These are phyloP conservation scores for Platypus cylindrus DNA, from an alignment of 2,888 invertebrate genomes.

Conservation along the genomic window DNA sequence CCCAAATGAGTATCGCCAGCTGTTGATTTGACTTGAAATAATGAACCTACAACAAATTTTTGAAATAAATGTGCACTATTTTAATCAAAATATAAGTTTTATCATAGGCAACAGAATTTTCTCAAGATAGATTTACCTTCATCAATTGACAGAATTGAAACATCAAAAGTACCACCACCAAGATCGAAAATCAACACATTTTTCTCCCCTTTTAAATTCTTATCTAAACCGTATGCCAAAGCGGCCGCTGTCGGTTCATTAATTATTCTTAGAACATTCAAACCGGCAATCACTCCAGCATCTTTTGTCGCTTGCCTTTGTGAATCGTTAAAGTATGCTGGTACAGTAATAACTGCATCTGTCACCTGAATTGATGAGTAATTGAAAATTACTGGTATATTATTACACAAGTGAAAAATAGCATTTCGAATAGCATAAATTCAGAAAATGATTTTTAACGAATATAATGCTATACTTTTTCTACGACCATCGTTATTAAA, in stretches of 20 bases:
- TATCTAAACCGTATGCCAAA: slow-evolving; percentile 71
- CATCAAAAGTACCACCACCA: slow-evolving; percentile 87
- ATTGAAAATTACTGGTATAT: slow-evolving; percentile 17
- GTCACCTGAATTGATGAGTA: slow-evolving; percentile 35
- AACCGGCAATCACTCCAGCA: slow-evolving; percentile 70
- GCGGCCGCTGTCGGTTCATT: slow-evolving; percentile 87
- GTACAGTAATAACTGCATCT: slow-evolving; percentile 73
- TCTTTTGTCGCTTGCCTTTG: slow-evolving; percentile 82
- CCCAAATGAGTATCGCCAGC: slow-evolving; percentile 72
- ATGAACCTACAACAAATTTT: slow-evolving; percentile 39
- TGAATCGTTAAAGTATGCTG: slow-evolving; percentile 73
- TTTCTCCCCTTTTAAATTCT: slow-evolving; percentile 59
- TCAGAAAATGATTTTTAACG: too few relatives aligned
- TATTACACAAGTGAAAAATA: too few relatives aligned
- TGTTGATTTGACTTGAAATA: slow-evolving; percentile 70
- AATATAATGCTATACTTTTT: too few relatives aligned
- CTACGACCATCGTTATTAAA: too few relatives aligned
- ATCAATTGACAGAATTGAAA: slow-evolving; percentile 79
- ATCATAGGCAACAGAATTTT: background rate
- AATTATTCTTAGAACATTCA: slow-evolving; percentile 80
- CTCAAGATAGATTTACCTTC: slow-evolving; percentile 49
- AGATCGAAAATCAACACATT: slow-evolving; percentile 65
- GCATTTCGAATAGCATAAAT: too few relatives aligned
- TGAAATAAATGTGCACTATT: background rate
- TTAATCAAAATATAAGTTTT: background rate